phyloP scores from a whole-genome alignment of 64 coral and sea anemone genomes.

The Trachythela sp. region DNA sequence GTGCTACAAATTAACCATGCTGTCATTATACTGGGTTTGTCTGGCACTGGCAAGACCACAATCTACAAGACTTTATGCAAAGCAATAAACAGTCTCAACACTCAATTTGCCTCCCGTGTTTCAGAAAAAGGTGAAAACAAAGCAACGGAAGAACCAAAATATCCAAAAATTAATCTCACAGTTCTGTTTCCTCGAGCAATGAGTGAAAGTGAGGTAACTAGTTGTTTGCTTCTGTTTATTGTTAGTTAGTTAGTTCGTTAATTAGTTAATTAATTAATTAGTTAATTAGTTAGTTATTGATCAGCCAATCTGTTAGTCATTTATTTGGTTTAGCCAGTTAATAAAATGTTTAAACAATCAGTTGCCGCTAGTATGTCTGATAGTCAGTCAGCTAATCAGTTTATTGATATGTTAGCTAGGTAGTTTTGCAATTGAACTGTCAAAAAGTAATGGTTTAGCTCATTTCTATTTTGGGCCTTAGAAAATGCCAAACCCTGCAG shows the following conservation, averaged over 20 bases:
- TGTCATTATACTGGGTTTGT: conserved; percentile 63
- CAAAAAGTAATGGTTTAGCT: too few relatives aligned
- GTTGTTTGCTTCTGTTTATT: not conserved
- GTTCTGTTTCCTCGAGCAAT: conserved; percentile 80
- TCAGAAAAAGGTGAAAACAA: not conserved
- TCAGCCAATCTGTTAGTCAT: too few relatives aligned
- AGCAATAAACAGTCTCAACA: conserved; percentile 57
- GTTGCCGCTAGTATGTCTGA: too few relatives aligned
- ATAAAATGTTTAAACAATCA: too few relatives aligned
- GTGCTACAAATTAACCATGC: conserved; percentile 54
- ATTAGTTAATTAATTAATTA: too few relatives aligned
- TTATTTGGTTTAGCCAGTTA: too few relatives aligned
- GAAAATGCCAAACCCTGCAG: too few relatives aligned
- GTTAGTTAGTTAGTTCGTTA: not conserved
- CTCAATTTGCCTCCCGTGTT: conserved; percentile 26
- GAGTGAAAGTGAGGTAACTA: conserved; percentile 67
- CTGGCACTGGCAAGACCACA: conserved; percentile 82
- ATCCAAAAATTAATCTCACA: conserved; percentile 69
- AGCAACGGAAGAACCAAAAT: not conserved
- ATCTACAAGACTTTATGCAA: conserved; percentile 59
- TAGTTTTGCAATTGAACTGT: too few relatives aligned
- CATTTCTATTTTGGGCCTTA: too few relatives aligned
- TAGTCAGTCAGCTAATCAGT: too few relatives aligned
- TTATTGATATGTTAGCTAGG: too few relatives aligned
- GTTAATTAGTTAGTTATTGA: too few relatives aligned